Percentiles rank a stretch among this genome's conserved stretches.
Evolutionary conservation across 1,140 invertebrate species (phyloP).

Genomic region (Euura saliciscinereae): DNA sequence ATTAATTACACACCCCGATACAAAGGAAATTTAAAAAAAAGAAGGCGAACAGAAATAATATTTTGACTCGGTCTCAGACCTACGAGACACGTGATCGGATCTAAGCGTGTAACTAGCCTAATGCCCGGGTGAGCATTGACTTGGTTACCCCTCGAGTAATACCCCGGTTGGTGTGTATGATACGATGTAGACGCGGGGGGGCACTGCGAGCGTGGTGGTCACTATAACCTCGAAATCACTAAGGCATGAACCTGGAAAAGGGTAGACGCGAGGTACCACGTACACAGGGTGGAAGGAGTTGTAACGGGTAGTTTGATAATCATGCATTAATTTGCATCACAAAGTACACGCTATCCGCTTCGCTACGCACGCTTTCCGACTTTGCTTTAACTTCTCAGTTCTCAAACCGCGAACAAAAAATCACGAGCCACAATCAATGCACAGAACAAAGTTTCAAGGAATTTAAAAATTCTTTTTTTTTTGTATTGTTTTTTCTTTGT

Average conservation of each 20-base stretch:
- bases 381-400: conserved; percentile 30
- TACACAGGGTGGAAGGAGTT: conserved; percentile 13
- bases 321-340: conserved; percentile 59
- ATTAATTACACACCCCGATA: too few relatives aligned
- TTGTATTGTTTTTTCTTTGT: conserved; percentile 26
- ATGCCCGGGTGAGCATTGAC: conserved; percentile 38
- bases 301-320: conserved; percentile 49
- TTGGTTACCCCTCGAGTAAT: conserved; percentile 20
- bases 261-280: conserved; percentile 14
- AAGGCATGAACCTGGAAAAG: conserved; percentile 10
- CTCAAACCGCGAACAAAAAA: conserved; percentile 13
- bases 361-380: conserved; percentile 46
- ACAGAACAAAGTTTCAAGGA: background rate
- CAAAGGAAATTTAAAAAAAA: too few relatives aligned
- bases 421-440: background rate
- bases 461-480: background rate
- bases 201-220: background rate
- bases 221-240: conserved; percentile 12
- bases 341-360: conserved; percentile 53
- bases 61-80: too few relatives aligned
- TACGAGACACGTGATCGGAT: conserved; percentile 36
- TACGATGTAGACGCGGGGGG: conserved; percentile 25
- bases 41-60: too few relatives aligned
- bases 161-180: conserved; percentile 5
- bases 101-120: conserved; percentile 42